Base-by-base conservation (phyloP, 2,797 vertebrate species). In the Fringilla coelebs region DNA sequence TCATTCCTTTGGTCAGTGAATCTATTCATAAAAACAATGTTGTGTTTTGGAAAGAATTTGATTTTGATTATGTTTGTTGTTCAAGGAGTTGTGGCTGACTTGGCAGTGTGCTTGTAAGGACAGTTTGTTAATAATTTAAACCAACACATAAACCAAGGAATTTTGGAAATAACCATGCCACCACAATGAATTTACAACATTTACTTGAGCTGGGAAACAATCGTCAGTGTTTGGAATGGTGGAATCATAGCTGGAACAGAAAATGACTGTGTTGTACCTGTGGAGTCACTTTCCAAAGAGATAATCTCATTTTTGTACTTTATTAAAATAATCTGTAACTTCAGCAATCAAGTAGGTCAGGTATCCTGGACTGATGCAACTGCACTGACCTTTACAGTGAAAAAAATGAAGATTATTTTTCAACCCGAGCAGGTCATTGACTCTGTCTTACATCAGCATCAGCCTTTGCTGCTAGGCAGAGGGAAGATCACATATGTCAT, bases 11-110 rank as follows among this genome's bases (percentile, higher is more conserved):
- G 1, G 82, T 55, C 82, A 88, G 36, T 11, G 63, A 67, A 84
- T 83, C 72, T 71, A 68, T 52, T 94, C 58, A 93, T 75, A n/a
- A 75, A 75, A 55, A 41, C 28, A 73, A 34, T 7, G 73, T 26
- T 89, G 73, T 84, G 49, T 21, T 88, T 95, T 66, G 58, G 79
- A 92, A 95, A 92, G 41, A 85, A 88, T 84, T 83, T 89, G 11
- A 55, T 65, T 89, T 85, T 91, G 62, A 55, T 92, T 43, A 24
- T 67, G 49, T 74, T 61, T 65, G n/a, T 82, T 74, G 40, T 76
- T 94, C 63, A 57, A 67, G 63, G 32, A 32, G 5, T 43, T 85
- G 36, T 72, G 82, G 81, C 51, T 75, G 58, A n/a, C n/a, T 92
- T 91, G 78, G 75, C 54, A 80, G 61, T 3, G 26, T 32, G 25